phyloP scores from a whole-genome alignment of 2,888 invertebrate genomes.

The Lymantria monacha region DNA sequence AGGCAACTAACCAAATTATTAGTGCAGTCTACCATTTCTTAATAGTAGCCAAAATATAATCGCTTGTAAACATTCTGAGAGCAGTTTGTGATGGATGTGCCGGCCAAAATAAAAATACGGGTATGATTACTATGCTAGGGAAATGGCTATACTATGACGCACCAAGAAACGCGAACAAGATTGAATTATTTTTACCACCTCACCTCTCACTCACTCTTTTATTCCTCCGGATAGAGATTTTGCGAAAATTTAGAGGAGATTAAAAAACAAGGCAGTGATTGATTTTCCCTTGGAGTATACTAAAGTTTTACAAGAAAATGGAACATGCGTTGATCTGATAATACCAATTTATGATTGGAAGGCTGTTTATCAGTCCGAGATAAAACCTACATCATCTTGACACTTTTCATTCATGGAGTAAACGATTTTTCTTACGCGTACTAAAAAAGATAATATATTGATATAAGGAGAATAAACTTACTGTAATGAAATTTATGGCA shows the following conservation, averaged over 20 bases:
- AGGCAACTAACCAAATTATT: not conserved
- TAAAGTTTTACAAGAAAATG: constrained; percentile 4
- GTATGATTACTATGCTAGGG: constrained; percentile 4
- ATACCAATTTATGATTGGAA: constrained; percentile 13
- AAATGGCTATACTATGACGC: constrained; percentile 11
- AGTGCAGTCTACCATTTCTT: not conserved
- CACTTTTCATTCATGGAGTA: too few relatives aligned
- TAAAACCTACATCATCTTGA: too few relatives aligned
- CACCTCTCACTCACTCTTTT: constrained; percentile 1
- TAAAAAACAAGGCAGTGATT: constrained; percentile 15
- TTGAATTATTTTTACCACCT: constrained; percentile 8
- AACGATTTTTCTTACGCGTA: not conserved
- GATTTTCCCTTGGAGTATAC: constrained; percentile 11
- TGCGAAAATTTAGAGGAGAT: constrained; percentile 12
- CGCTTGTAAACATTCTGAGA: not conserved
- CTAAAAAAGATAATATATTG: constrained; percentile 1
- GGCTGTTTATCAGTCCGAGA: constrained; percentile 2
- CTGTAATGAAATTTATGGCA: too few relatives aligned
- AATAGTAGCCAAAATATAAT: not conserved
- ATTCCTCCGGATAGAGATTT: constrained; percentile 7
- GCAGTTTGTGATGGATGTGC: constrained; percentile 9
- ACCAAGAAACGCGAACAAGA: constrained; percentile 8
- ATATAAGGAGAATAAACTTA: not conserved
- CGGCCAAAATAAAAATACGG: constrained; percentile 11
- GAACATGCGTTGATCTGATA: constrained; percentile 3